phyloP scores from a whole-genome alignment of 2,888 invertebrate species.

The Cerceris rybyensis region DNA sequence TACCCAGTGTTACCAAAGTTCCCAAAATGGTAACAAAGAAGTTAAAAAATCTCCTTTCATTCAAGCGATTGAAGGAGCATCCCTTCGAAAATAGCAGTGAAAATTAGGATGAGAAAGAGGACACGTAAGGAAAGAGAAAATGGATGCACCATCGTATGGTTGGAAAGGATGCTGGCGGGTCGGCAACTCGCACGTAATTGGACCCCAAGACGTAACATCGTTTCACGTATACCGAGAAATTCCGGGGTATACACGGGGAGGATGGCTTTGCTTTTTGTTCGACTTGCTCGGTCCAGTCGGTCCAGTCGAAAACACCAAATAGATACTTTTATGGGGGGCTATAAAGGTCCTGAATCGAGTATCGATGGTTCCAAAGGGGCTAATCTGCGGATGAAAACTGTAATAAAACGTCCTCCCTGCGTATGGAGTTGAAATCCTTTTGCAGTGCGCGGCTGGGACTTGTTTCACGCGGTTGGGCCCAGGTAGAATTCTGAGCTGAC shows the following conservation, averaged over 20 bases:
- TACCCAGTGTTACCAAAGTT: no score
- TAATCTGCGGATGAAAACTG: slow-evolving; percentile 79
- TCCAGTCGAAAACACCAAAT: slow-evolving; percentile 75
- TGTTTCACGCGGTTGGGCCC: slow-evolving; percentile 31
- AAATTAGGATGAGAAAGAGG: slow-evolving; percentile 30
- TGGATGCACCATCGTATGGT: slow-evolving; percentile 26
- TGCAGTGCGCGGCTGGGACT: slow-evolving; percentile 45
- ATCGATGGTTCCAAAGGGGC: slow-evolving; percentile 79
- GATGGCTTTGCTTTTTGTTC: slow-evolving; percentile 67
- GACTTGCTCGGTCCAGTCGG: slow-evolving; percentile 58
- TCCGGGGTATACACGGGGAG: slow-evolving; percentile 57
- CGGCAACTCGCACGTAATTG: slow-evolving; percentile 69
- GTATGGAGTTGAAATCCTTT: slow-evolving; percentile 60
- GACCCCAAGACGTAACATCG: slow-evolving; percentile 63
- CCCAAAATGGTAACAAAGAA: no score
- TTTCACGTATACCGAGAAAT: slow-evolving; percentile 68
- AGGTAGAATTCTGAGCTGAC: slow-evolving; percentile 33
- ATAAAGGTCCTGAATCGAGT: slow-evolving; percentile 76
- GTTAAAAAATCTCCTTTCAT: no score
- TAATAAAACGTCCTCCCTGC: slow-evolving; percentile 73
- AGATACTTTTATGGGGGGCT: slow-evolving; percentile 78
- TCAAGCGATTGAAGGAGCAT: neutral
- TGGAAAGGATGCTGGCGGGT: slow-evolving; percentile 47
- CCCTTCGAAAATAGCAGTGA: slow-evolving; percentile 12
- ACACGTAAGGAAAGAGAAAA: slow-evolving; percentile 18